phyloP scores from a whole-genome alignment of 2,888 invertebrate genomes.

The Stenoptilia bipunctidactyla region DNA sequence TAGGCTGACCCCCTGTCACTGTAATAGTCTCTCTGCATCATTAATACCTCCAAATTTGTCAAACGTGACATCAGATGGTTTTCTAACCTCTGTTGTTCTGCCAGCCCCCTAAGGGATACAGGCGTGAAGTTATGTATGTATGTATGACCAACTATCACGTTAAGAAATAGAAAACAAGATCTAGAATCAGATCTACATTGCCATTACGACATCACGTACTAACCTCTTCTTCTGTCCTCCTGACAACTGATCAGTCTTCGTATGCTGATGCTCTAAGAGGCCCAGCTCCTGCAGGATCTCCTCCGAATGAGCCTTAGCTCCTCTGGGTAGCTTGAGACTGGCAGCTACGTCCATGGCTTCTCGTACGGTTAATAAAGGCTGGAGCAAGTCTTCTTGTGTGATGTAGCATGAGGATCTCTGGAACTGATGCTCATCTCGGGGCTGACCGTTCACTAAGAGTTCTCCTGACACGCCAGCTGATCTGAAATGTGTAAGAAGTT shows the following conservation, averaged over 20 bases:
- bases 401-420: slow-evolving; percentile 84
- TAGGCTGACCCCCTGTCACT: no score
- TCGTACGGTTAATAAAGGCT: slow-evolving; percentile 78
- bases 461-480: slow-evolving; percentile 76
- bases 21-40: no score
- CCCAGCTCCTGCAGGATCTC: slow-evolving; percentile 75
- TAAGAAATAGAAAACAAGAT: no score
- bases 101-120: no score
- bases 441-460: slow-evolving; percentile 75
- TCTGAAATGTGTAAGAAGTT: slow-evolving; percentile 55
- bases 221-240: slow-evolving; percentile 84
- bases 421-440: slow-evolving; percentile 74
- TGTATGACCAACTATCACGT: no score
- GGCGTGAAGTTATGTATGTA: no score
- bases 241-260: slow-evolving; percentile 74
- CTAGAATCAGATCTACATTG: no score
- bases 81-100: no score
- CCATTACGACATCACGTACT: no score
- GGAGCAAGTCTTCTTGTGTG: slow-evolving; percentile 82
- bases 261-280: slow-evolving; percentile 73
- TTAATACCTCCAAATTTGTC: no score
- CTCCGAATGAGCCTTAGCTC: slow-evolving; percentile 50
- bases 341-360: slow-evolving; percentile 86
- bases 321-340: slow-evolving; percentile 76
- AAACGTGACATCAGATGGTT: no score